Conservation (phyloP, 1,140 invertebrate species). For the Nixonia krombeini region DNA sequence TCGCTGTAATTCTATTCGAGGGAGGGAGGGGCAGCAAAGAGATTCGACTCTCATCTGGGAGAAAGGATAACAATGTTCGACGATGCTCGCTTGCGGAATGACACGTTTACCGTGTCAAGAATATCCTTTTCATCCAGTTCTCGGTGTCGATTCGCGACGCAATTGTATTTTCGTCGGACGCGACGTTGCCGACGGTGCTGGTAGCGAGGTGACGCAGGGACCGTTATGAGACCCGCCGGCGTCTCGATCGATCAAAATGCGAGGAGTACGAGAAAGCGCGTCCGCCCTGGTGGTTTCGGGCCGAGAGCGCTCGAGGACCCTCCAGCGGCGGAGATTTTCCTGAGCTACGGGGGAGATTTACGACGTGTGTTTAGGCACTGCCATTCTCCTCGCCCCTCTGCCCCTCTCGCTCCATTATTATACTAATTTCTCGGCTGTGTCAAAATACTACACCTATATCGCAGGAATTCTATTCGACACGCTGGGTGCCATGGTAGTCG, state of each 20-base stretch:
- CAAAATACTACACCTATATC: slow-evolving; percentile 66
- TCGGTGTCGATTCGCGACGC: no score
- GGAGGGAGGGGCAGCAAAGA: no score
- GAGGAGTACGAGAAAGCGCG: slow-evolving; percentile 14
- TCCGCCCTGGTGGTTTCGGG: slow-evolving; percentile 30
- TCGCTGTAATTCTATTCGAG: no score
- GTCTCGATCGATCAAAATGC: slow-evolving; percentile 59
- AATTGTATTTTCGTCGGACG: no score
- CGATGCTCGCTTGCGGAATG: no score
- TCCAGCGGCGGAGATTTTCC: slow-evolving; percentile 39
- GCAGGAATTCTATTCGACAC: slow-evolving; percentile 61
- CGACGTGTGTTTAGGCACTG: slow-evolving; percentile 67
- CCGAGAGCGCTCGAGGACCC: slow-evolving; percentile 40
- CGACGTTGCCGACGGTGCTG: no score
- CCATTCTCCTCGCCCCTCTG: slow-evolving; percentile 39
- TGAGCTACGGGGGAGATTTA: slow-evolving; percentile 57
- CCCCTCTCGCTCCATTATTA: slow-evolving; percentile 63
- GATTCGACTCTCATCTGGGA: no score
- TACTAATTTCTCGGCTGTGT: slow-evolving; percentile 70
- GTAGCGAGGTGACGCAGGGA: slow-evolving; percentile 44
- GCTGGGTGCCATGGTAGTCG: slow-evolving; percentile 60
- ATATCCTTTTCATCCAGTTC: no score
- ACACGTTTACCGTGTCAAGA: no score
- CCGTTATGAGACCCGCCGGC: slow-evolving; percentile 52
- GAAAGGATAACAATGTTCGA: no score